Percentiles rank a stretch among this genome's conserved stretches.
These are phyloP conservation scores for Ambastaia sidthimunki DNA, from an alignment of 2,797 vertebrate genomes.

Conservation along the genomic window DNA sequence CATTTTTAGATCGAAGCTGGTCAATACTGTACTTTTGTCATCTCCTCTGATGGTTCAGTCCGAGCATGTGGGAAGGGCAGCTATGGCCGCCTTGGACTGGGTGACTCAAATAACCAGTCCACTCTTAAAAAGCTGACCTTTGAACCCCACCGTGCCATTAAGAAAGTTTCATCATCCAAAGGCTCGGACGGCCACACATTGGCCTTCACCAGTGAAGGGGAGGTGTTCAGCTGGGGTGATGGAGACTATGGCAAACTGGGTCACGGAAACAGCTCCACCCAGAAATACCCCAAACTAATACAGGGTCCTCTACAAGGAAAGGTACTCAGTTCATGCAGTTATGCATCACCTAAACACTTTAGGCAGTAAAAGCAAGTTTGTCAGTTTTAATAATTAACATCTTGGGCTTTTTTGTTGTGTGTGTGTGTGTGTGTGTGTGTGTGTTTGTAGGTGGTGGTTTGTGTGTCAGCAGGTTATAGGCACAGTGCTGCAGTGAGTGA, in stretches of 20 bases:
- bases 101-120: slow-evolving; percentile 85
- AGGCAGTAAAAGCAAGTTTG: not conserved
- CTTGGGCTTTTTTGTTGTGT: not conserved
- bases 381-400: slow-evolving; percentile 9
- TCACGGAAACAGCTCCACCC: slow-evolving; percentile 85
- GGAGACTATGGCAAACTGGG: slow-evolving; percentile 86
- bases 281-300: slow-evolving; percentile 86
- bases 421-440: slow-evolving; percentile 32
- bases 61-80: slow-evolving; percentile 84
- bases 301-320: slow-evolving; percentile 84
- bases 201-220: slow-evolving; percentile 83
- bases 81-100: slow-evolving; percentile 82
- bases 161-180: slow-evolving; percentile 84
- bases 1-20: slow-evolving; percentile 80
- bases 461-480: slow-evolving; percentile 85
- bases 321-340: slow-evolving; percentile 62
- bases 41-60: slow-evolving; percentile 81
- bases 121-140: slow-evolving; percentile 84
- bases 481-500: slow-evolving; percentile 84
- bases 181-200: slow-evolving; percentile 85
- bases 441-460: slow-evolving; percentile 79
- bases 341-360: slow-evolving; percentile 5
- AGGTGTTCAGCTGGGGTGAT: slow-evolving; percentile 86
- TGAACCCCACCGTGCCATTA: slow-evolving; percentile 81
- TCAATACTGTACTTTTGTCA: slow-evolving; percentile 85